phyloP scores from a whole-genome alignment of 2,113 vertebrate species.

The Macrotis lagotis region DNA sequence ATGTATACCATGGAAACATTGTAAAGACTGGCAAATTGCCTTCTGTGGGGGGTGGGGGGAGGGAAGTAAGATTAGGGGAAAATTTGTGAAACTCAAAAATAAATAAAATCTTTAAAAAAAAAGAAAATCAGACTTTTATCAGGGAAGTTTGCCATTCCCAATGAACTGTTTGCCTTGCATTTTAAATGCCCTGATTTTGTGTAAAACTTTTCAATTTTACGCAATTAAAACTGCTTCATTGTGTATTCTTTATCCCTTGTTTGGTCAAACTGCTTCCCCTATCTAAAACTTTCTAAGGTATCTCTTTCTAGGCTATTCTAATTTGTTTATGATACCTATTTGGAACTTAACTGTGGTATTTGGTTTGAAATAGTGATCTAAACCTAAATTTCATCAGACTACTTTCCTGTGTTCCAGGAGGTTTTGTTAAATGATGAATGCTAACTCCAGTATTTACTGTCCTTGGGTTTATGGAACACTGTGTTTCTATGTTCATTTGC shows the following conservation, averaged over 20 bases:
- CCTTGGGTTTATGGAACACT: not conserved
- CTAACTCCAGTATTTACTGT: not conserved
- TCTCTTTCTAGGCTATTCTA: not conserved
- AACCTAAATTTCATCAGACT: not conserved
- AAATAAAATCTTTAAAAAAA: no score
- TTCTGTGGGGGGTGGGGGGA: no score
- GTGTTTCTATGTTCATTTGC: not conserved
- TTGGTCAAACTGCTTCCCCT: not conserved
- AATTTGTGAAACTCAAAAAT: no score
- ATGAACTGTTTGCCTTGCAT: not conserved
- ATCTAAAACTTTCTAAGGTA: not conserved
- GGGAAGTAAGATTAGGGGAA: no score
- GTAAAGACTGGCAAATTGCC: no score
- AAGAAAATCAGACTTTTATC: not conserved
- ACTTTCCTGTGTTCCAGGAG: not conserved
- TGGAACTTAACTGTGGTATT: not conserved
- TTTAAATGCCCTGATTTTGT: not conserved
- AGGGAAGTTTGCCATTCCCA: not conserved
- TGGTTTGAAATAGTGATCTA: not conserved
- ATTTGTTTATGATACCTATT: not conserved
- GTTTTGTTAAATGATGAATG: not conserved
- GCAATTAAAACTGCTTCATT: not conserved
- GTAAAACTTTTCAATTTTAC: not conserved
- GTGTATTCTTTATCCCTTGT: not conserved
- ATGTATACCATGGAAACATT: no score